A percentile compares a stretch with the other conserved stretches of the same genome.
Conservation (phyloP, 2,888 invertebrate species). For the Theretra japonica region DNA sequence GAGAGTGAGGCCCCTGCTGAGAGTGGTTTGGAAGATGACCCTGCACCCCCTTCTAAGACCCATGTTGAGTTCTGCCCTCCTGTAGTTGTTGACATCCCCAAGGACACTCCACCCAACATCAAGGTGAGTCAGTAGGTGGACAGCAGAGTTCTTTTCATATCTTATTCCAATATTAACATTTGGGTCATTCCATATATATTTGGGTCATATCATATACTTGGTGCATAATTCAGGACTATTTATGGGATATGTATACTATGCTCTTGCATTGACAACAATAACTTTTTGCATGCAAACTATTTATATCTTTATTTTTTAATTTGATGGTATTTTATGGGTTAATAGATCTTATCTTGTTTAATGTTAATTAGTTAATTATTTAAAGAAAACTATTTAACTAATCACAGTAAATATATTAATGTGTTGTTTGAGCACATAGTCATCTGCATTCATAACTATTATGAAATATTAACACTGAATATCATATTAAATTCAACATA, state of each 20-base stretch:
- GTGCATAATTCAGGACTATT: not conserved
- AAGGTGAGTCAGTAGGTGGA: slow-evolving; percentile 59
- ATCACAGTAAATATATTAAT: too few relatives aligned
- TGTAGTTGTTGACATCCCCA: slow-evolving; percentile 86
- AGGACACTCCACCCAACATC: slow-evolving; percentile 80
- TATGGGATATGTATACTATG: slow-evolving; percentile 1
- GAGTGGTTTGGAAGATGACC: slow-evolving; percentile 76
- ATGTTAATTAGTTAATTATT: too few relatives aligned
- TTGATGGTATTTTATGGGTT: not conserved
- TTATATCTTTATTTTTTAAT: not conserved
- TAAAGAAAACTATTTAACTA: too few relatives aligned
- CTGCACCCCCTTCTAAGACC: slow-evolving; percentile 58
- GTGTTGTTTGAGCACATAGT: too few relatives aligned
- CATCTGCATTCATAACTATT: too few relatives aligned
- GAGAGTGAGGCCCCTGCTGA: slow-evolving; percentile 78
- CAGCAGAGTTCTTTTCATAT: not conserved
- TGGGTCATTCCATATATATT: too few relatives aligned
- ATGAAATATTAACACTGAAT: too few relatives aligned
- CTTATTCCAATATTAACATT: not conserved
- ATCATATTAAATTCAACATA: too few relatives aligned
- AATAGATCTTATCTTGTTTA: not conserved
- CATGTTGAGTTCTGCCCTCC: slow-evolving; percentile 89
- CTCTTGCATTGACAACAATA: not conserved
- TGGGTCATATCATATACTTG: too few relatives aligned
- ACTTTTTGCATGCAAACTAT: slow-evolving; percentile 5